Percentiles rank a stretch among this genome's conserved stretches.
phyloP scores from a whole-genome alignment of 1,140 invertebrate species.

The Cydia pomonella region DNA sequence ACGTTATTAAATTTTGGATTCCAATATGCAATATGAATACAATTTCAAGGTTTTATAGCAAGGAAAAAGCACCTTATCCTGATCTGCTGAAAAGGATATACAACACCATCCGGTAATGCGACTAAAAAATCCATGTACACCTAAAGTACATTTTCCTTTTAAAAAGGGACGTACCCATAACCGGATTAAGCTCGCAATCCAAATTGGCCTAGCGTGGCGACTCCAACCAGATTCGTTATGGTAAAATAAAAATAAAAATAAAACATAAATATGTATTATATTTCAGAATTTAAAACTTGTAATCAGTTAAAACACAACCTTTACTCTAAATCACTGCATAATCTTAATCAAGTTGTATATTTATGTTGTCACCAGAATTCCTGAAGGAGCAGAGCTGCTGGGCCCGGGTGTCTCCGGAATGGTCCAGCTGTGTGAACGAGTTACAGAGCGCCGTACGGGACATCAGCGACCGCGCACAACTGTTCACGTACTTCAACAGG shows the following conservation, averaged over 20 bases:
- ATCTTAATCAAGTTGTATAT: too few species aligned
- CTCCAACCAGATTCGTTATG: background rate
- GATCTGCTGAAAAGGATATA: too few species aligned
- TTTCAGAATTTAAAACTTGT: too few species aligned
- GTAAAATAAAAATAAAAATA: too few species aligned
- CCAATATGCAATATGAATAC: too few species aligned
- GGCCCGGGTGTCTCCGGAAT: conserved; percentile 62
- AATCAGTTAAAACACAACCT: too few species aligned
- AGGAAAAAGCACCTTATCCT: too few species aligned
- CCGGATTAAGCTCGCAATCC: background rate
- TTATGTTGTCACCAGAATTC: conserved; percentile 51
- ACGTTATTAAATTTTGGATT: too few species aligned
- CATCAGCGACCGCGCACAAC: conserved; percentile 61
- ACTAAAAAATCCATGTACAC: background rate
- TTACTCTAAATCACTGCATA: too few species aligned
- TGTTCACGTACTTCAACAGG: conserved; percentile 64
- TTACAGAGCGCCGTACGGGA: conserved; percentile 60
- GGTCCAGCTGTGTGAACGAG: conserved; percentile 67
- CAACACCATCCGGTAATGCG: background rate
- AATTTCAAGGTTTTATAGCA: too few species aligned
- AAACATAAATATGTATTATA: too few species aligned
- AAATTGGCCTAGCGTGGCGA: background rate
- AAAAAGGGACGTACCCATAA: background rate
- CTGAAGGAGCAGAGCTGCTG: conserved; percentile 65
- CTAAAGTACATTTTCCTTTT: background rate